Percentiles rank a stretch among this genome's conserved stretches.
Conservation (phyloP, 2,797 vertebrate species). For the Gephyroberyx darwinii region DNA sequence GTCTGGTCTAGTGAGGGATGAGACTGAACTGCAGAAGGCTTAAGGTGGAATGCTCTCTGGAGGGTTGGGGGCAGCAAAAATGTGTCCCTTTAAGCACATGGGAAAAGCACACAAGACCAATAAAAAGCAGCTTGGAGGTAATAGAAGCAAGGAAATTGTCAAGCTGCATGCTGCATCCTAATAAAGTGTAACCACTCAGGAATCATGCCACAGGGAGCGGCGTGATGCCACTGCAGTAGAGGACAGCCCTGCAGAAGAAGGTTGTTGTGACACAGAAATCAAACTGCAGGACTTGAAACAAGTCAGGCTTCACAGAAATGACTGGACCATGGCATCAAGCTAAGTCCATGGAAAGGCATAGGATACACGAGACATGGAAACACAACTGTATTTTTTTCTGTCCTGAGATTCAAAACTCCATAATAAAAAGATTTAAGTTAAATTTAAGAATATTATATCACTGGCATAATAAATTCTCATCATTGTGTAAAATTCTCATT, state of each 20-base stretch:
- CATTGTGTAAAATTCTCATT: too few species aligned
- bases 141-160: background rate
- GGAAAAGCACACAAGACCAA: conserved; percentile 13
- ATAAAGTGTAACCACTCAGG: background rate
- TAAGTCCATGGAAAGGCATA: background rate
- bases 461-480: background rate
- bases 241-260: background rate
- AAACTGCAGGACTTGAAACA: conserved; percentile 6
- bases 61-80: conserved; percentile 8
- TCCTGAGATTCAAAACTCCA: background rate
- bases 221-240: background rate
- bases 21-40: background rate
- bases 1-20: too few species aligned
- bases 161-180: background rate
- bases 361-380: too few species aligned
- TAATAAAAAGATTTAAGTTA: background rate
- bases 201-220: background rate
- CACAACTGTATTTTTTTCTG: background rate
- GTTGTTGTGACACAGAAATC: background rate
- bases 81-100: conserved; percentile 7
- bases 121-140: background rate
- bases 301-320: background rate
- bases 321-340: background rate
- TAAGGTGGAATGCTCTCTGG: background rate
- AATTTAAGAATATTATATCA: background rate